Base-by-base conservation (phyloP, 2,797 vertebrate genomes). In the Heteromormyrus szaboi region DNA sequence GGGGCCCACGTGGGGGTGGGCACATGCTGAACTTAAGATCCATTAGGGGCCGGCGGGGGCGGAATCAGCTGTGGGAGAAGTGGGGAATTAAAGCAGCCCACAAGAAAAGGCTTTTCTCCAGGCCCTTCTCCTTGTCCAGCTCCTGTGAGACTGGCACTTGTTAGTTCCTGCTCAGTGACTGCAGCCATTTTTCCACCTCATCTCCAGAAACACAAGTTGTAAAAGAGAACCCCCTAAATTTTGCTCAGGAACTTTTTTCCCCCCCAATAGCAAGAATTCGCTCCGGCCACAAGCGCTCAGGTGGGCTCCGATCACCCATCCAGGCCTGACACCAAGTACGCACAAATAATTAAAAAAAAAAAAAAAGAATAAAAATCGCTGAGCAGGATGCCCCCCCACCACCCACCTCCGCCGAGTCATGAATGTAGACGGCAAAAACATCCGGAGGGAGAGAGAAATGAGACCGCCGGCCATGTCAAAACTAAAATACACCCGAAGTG, bases 391-490 rank as follows among this genome's bases (percentile, higher is more conserved):
- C 5, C n/a, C 48, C 48, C 83, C 25, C 79, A 50, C 46, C 41
- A 8, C 41, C 41, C 41, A 22, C 17, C 79, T 22, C 48, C 48
- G 8, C 46, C 11, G 1, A 85, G 81, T 85, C 81, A 85, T 85
- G n/a, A 51, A 8, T 85, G 11, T 14, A 48, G 48, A 85, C 81
- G 1, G 46, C 48, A 51, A 29, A 85, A 33, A 85, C 46, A 85
- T 85, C 83, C 83, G 48, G 83, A 14, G 83, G n/a, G 46, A 53
- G 72, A 79, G 83, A 85, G 50, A 53, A 85, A 50, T 51, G 50
- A 51, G 83, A 85, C 83, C 50, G 48, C 50, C 14, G 83, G 83
- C 46, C 44, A 17, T 85, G 53, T 85, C 83, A 85, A 85, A 85
- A 85, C 48, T 25, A 50, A 84, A 84, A 83, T 83, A 48, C 44